Base-by-base conservation (phyloP, 2,888 invertebrate genomes). In the Hydrotaea diabolus region DNA sequence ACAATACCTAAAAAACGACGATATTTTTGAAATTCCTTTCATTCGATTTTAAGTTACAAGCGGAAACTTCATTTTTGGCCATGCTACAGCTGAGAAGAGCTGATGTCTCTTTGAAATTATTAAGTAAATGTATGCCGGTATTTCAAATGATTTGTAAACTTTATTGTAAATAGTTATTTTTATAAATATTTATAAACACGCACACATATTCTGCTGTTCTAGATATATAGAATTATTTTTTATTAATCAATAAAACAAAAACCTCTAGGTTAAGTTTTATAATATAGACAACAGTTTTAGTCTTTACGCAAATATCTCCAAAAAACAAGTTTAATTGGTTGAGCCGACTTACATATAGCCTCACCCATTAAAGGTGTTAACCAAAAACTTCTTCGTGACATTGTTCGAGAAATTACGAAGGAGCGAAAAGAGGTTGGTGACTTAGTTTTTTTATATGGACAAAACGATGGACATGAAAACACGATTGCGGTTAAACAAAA, bases 211-310 rank as follows among this genome's bases (percentile, higher is more conserved):
- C 43, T 46, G 19, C 46, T 46, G 21, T 21, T 0, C 43, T 66
- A 69, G 19, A n/a, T 46, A 43, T 23, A 69, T 23, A 31, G 9
- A 21, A 69, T 46, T 69, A 46, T 21, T 46, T n/a, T n/a, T 23
- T 21, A 11, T 21, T 69, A 46, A 49, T 49, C 15, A 46, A 69
- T 46, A 23, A 46, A 69, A 46, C 43, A 59, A 21, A 69, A 69
- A 69, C n/a, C 7, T 46, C 17, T 69, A 69, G 46, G 69, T 69
- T 69, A 69, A 23, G 46, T 69, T 69, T 69, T 69, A 46, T 69
- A 43, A 69, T 0, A 43, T 31, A 31, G 7, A 31, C 31, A 31
- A 31, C 31, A 31, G 31, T 31, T 31, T 31, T 31, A 31, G n/a
- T n/a, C n/a, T n/a, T 31, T 31, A 31, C 7, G 31, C 3, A 4